Base-by-base conservation (phyloP, 2,797 vertebrate genomes). In the Phylloscopus collybita region DNA sequence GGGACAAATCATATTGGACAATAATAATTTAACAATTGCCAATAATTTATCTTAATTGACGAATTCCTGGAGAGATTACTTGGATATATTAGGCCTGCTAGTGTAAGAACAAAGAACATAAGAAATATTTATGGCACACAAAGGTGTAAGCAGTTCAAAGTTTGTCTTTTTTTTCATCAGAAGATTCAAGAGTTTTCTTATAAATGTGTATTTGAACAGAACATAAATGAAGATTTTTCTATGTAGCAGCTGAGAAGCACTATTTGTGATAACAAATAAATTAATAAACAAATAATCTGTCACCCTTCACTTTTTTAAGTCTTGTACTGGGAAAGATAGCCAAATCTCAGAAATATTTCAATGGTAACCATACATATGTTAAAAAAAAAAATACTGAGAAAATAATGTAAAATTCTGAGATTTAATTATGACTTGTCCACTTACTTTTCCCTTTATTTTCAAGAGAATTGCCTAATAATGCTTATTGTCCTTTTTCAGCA, bases 351-450 rank as follows among this genome's bases (percentile, higher is more conserved):
- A 80, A 86, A 86, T 27, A 5, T 32, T 91, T 76, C 8, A 42
- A 20, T 50, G 5, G 2, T 72, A 65, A 30, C 2, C 22, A 36
- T 26, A 49, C 2, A 36, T 11, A 23, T 1, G 1, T 51, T 3
- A 32, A 18, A 81, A 72, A 74, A 34, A 21, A 3, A 30, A 73
- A 69, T 6, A 40, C 13, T 16, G 19, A 80, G 11, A 76, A 86
- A 86, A 45, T 20, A 10, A 22, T 42, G 10, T 64, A 51, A 54
- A 61, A 30, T 27, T 49, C 8, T 64, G 29, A 51, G 23, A 50
- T 2, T 5, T 16, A 38, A 67, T 66, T 81, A 44, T 60, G 4
- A 6, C 5, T 45, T 42, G 4, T 21, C 13, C 13, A 32, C 16
- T 86, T 89, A 47, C 4, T 62, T 57, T 73, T 25, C 9, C 17